Base-by-base conservation (phyloP, 2,113 vertebrate genomes). In the Neolamprologus hecqui region DNA sequence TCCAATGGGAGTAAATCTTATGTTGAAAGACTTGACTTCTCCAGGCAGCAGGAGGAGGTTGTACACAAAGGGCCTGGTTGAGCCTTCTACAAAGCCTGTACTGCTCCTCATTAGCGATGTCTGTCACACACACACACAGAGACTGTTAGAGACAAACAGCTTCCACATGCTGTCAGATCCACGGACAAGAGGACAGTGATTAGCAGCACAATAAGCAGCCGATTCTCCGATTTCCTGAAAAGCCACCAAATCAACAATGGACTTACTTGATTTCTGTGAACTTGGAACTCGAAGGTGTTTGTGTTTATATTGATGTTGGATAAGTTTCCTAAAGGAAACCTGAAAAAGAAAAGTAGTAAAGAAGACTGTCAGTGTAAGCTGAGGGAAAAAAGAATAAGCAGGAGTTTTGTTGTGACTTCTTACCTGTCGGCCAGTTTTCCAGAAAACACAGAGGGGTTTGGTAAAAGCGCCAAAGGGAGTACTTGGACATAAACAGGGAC, bases 221-320 rank as follows among this genome's bases (percentile, higher is more conserved):
- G 42, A 87, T 83, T 87, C 26, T 49, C 17, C 1, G 2, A 51
- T n/a, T 75, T 55, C 35, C 9, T 28, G 14, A 57, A 51, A 35
- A 63, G 82, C 3, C 14, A 35, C 13, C 21, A 80, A 49, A 28
- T 23, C 9, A 5, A 11, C 3, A 6, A 10, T 68, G 5, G 88
- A 97, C 98, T 97, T 96, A 99, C 99, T 51, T 95, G 97, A 90
- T 99, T 99, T 96, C 96, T 96, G 93, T 97, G 97, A 83, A 99
- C 97, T 91, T 98, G 97, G 93, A 99, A 99, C 96, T 99, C 99
- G 37, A 98, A 93, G 65, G 98, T 99, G 92, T 93, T 97, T 88
- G 97, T 94, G 94, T 97, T 97, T 79, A 97, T 94, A 88, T 95
- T 97, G 85, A 99, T 96, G 90, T 97, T 97, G 89, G 96, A 85